phyloP scores from a whole-genome alignment of 2,888 invertebrate species.

The Cosmorhoe ocellata region DNA sequence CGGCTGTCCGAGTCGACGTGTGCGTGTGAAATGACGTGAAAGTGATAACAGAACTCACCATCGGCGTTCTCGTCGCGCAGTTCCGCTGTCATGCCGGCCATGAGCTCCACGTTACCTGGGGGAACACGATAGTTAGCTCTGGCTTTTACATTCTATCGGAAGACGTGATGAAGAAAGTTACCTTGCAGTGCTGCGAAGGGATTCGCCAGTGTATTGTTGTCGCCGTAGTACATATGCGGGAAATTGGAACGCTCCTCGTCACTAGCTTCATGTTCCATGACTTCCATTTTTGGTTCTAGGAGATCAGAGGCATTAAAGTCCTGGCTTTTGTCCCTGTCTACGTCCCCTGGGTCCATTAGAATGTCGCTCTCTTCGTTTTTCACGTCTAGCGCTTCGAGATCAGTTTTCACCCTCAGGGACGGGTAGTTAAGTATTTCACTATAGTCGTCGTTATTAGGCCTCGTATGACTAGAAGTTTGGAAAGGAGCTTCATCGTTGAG shows the following conservation, averaged over 20 bases:
- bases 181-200: constrained; percentile 78
- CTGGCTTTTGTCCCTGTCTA: constrained; percentile 69
- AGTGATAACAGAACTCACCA: constrained; percentile 67
- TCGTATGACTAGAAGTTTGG: constrained; percentile 82
- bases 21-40: constrained; percentile 76
- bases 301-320: constrained; percentile 76
- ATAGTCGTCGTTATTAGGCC: constrained; percentile 82
- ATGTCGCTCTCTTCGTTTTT: constrained; percentile 77
- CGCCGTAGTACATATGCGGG: constrained; percentile 69
- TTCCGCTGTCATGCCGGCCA: constrained; percentile 70
- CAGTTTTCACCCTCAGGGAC: constrained; percentile 78
- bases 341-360: constrained; percentile 74
- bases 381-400: constrained; percentile 79
- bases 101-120: constrained; percentile 76
- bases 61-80: constrained; percentile 74
- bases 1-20: constrained; percentile 81
- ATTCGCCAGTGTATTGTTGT: constrained; percentile 73
- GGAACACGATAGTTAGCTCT: constrained; percentile 7
- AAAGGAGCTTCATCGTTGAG: constrained; percentile 80
- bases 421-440: constrained; percentile 78
- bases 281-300: constrained; percentile 87
- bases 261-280: constrained; percentile 86
- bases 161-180: constrained; percentile 26
- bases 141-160: neutral
- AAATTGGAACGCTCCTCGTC: constrained; percentile 84